Percentiles rank a stretch among this genome's conserved stretches.
Evolutionary conservation across 2,888 invertebrate species (phyloP).

Genomic region (Caenorhabditis macrosperma): DNA sequence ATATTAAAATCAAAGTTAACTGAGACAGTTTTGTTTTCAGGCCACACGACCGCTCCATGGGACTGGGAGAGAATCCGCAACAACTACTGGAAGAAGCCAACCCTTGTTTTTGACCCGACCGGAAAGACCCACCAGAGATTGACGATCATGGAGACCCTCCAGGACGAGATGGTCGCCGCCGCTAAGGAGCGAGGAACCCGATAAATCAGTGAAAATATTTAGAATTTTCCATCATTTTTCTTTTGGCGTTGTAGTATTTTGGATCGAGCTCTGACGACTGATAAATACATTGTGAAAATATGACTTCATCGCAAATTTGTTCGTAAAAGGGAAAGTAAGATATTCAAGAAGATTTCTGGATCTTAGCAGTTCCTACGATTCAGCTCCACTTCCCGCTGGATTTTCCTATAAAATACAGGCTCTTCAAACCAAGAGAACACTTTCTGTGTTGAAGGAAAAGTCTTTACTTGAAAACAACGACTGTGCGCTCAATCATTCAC

Average conservation of each 20-base stretch:
- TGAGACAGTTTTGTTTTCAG: constrained; percentile 35
- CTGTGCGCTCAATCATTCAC: too few relatives aligned
- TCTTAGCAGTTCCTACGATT: too few relatives aligned
- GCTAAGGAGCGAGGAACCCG: constrained; percentile 73
- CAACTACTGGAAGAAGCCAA: constrained; percentile 77
- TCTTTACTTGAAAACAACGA: too few relatives aligned
- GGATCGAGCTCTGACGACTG: constrained; percentile 38
- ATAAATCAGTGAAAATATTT: constrained; percentile 40
- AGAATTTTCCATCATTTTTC: constrained; percentile 1
- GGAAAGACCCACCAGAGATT: constrained; percentile 76
- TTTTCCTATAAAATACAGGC: too few relatives aligned
- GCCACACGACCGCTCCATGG: constrained; percentile 75
- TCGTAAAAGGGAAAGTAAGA: not conserved
- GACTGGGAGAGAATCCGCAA: constrained; percentile 78
- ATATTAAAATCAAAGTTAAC: not conserved
- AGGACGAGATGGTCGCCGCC: constrained; percentile 73
- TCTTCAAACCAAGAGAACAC: too few relatives aligned
- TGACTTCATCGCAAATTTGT: not conserved
- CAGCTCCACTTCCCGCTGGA: too few relatives aligned
- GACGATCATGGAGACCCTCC: constrained; percentile 75
- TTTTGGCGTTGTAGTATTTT: constrained; percentile 47
- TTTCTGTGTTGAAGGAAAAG: too few relatives aligned
- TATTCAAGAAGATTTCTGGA: not conserved
- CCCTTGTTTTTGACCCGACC: constrained; percentile 71
- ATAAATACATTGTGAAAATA: constrained; percentile 42